Conservation (phyloP, 2,888 invertebrate species). For the Yponomeuta evonymella region DNA sequence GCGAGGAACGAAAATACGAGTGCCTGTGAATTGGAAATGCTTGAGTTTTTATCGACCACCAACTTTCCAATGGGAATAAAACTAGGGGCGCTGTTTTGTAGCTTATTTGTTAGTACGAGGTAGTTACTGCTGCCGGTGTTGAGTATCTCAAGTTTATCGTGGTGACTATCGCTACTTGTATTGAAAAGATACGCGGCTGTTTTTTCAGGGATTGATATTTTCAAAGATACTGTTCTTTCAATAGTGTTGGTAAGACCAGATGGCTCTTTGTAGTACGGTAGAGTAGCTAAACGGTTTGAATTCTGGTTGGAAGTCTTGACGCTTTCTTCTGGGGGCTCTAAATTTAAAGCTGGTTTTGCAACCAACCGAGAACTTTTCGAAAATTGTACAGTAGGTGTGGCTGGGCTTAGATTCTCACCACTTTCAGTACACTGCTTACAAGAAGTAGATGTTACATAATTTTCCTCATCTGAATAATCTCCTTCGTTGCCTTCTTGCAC, state of each 20-base stretch:
- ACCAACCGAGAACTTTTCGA: conserved; percentile 44
- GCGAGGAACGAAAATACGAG: conserved; percentile 64
- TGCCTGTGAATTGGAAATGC: conserved; percentile 69
- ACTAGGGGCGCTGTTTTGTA: conserved; percentile 34
- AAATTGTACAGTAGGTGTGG: conserved; percentile 31
- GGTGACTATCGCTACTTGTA: conserved; percentile 44
- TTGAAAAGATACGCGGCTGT: conserved; percentile 59
- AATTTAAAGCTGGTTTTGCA: conserved; percentile 40
- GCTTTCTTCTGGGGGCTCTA: conserved; percentile 51
- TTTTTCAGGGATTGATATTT: conserved; percentile 66
- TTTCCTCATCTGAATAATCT: conserved; percentile 36
- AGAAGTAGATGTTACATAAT: conserved; percentile 33
- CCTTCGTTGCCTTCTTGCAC: conserved; percentile 33
- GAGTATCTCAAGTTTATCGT: conserved; percentile 58
- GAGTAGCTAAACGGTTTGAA: conserved; percentile 44
- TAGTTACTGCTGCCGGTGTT: conserved; percentile 68
- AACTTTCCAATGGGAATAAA: conserved; percentile 60
- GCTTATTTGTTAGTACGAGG: conserved; percentile 54
- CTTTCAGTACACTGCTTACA: conserved; percentile 31
- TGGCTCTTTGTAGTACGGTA: conserved; percentile 56
- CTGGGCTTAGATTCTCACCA: conserved; percentile 49
- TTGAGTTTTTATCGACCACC: conserved; percentile 48
- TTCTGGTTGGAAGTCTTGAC: conserved; percentile 31
- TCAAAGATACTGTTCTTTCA: conserved; percentile 63
- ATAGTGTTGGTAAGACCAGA: conserved; percentile 51